Conservation (phyloP, 1,140 invertebrate species). For the Cheumatopsyche charites region DNA sequence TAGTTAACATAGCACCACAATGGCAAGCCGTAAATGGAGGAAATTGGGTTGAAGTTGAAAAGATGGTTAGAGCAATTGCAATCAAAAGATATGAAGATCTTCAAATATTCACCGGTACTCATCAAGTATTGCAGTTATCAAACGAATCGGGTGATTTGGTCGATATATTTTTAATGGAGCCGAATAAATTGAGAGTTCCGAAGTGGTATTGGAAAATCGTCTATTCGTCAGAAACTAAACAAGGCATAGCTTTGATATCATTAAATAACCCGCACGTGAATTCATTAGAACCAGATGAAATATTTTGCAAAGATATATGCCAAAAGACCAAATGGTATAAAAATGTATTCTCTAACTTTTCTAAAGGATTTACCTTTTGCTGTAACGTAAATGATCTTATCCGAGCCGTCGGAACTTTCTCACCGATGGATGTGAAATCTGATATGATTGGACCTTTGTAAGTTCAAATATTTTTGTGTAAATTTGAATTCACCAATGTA, state of each 20-base stretch:
- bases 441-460: background rate
- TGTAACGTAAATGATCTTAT: constrained; percentile 49
- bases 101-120: constrained; percentile 62
- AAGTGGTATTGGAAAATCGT: constrained; percentile 61
- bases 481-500: background rate
- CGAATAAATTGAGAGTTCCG: constrained; percentile 54
- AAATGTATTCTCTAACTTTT: constrained; percentile 48
- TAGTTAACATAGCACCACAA: constrained; percentile 64
- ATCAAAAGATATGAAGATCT: constrained; percentile 51
- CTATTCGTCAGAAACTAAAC: constrained; percentile 49
- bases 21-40: constrained; percentile 65
- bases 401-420: background rate
- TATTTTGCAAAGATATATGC: constrained; percentile 56
- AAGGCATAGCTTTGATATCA: constrained; percentile 58
- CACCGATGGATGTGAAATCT: background rate
- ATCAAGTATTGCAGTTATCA: constrained; percentile 57
- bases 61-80: constrained; percentile 53
- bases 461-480: background rate
- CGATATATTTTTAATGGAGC: constrained; percentile 53
- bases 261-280: constrained; percentile 59
- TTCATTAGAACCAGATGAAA: constrained; percentile 24
- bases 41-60: constrained; percentile 63
- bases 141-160: constrained; percentile 46
- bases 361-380: constrained; percentile 56
- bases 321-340: constrained; percentile 48